These are phyloP conservation scores for Calliphora vicina DNA, from an alignment of 1,140 invertebrate species.

Conservation along the genomic window DNA sequence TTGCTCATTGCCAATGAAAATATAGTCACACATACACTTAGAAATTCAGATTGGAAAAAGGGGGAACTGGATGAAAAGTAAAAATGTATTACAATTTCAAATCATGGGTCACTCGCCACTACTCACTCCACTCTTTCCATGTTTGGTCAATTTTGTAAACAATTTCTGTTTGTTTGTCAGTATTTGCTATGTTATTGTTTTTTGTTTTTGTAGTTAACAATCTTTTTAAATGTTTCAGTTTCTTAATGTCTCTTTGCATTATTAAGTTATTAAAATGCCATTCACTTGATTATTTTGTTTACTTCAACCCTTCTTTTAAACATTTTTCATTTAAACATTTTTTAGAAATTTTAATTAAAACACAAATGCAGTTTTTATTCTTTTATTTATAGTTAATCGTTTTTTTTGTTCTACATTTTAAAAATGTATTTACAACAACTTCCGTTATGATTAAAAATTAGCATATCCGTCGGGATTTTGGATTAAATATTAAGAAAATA, in stretches of 20 bases:
- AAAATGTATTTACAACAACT: too few species aligned
- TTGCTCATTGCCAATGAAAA: constrained; percentile 25
- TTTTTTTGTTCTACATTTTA: too few species aligned
- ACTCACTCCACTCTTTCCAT: neutral
- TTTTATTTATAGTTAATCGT: too few species aligned
- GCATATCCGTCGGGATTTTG: too few species aligned
- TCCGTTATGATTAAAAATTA: too few species aligned
- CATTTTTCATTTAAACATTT: too few species aligned
- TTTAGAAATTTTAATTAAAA: too few species aligned
- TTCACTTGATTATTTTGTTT: constrained; percentile 20
- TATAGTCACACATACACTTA: too few species aligned
- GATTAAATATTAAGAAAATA: too few species aligned
- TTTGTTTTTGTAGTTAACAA: neutral
- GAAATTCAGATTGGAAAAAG: neutral
- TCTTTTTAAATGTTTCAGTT: neutral
- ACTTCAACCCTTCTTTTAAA: neutral
- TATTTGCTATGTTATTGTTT: neutral
- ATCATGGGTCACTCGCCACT: neutral
- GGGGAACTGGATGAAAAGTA: neutral
- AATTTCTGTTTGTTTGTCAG: constrained; percentile 3
- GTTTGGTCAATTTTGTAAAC: neutral
- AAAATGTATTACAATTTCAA: neutral
- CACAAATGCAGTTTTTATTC: too few species aligned
- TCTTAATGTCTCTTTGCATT: constrained; percentile 15
- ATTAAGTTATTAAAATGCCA: constrained; percentile 30